Evolutionary conservation across 2,113 vertebrate species (phyloP).

Genomic region (Mixornis gularis): DNA sequence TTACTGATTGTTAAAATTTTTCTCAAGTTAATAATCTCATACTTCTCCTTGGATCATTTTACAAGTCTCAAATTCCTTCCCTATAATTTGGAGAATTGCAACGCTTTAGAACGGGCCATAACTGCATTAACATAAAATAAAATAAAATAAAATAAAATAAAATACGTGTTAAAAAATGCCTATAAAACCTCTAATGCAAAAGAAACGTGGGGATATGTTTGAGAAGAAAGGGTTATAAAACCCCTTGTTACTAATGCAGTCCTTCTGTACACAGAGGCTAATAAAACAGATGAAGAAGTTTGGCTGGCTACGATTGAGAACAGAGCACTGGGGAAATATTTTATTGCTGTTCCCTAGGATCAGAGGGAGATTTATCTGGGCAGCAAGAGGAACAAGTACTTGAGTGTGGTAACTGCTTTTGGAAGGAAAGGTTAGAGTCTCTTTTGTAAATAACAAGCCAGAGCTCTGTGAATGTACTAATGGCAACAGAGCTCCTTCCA

Average conservation of each 20-base stretch:
- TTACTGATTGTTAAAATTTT: neutral
- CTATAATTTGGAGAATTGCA: neutral
- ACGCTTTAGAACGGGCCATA: neutral
- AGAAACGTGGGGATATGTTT: neutral
- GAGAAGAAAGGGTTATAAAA: constrained; percentile 3
- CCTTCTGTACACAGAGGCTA: neutral
- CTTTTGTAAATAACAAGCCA: neutral
- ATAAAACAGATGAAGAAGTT: neutral
- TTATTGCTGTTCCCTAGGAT: neutral
- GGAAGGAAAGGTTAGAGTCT: neutral
- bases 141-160: neutral
- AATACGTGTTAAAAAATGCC: neutral
- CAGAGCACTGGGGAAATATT: neutral
- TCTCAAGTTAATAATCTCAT: neutral
- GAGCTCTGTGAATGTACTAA: neutral
- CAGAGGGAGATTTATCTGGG: neutral
- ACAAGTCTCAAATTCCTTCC: neutral
- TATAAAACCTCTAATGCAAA: neutral
- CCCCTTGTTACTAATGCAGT: neutral
- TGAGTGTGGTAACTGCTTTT: neutral
- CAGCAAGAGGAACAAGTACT: neutral
- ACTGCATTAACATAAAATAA: neutral
- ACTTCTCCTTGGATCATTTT: neutral
- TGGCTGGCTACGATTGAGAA: neutral
- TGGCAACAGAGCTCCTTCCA: neutral